These are phyloP conservation scores for Tragopan temminckii DNA, from an alignment of 2,797 vertebrate genomes.

Conservation along the genomic window DNA sequence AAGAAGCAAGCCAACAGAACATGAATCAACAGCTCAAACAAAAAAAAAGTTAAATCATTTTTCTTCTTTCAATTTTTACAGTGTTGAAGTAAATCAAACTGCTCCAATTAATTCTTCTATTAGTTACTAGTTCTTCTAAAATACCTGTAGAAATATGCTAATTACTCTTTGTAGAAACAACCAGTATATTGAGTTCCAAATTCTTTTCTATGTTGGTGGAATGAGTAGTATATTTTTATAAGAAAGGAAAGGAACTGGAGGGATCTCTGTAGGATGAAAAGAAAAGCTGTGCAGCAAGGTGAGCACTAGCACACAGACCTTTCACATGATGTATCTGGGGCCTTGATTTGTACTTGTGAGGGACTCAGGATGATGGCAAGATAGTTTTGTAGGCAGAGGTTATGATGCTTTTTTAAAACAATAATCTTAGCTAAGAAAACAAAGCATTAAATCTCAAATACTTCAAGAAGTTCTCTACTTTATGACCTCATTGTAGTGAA, in stretches of 20 bases:
- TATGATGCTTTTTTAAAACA: conserved; percentile 9
- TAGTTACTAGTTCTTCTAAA: background rate
- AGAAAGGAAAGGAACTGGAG: background rate
- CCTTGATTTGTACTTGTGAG: background rate
- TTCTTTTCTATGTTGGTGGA: background rate
- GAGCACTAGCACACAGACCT: background rate
- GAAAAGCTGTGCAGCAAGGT: background rate
- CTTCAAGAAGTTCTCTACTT: background rate
- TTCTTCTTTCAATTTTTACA: background rate
- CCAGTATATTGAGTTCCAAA: background rate
- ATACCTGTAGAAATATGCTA: background rate
- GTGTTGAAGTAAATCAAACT: background rate
- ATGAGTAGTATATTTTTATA: background rate
- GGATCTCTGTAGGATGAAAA: background rate
- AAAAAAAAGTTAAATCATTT: background rate
- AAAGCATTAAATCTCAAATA: background rate
- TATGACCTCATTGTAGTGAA: background rate
- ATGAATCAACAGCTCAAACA: background rate
- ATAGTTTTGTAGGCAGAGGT: background rate
- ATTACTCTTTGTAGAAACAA: background rate
- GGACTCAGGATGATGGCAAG: background rate
- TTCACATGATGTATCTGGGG: background rate
- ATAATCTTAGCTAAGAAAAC: background rate
- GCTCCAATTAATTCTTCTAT: background rate
- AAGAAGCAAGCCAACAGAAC: background rate